These are phyloP conservation scores for Pristionchus maxplancki DNA, from an alignment of 2,888 invertebrate genomes.

Conservation along the genomic window DNA sequence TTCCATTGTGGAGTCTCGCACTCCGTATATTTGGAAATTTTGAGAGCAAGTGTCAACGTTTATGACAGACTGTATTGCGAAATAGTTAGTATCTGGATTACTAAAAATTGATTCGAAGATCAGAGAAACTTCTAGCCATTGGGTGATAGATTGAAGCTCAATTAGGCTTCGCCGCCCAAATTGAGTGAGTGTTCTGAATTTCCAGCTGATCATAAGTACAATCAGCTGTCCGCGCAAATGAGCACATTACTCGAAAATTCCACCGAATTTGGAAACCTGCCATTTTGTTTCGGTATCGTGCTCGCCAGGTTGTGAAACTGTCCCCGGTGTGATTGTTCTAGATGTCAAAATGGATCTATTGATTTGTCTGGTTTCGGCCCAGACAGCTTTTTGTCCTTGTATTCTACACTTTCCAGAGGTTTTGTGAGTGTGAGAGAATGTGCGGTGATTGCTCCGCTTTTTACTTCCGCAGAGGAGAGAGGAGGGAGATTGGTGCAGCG, in stretches of 20 bases:
- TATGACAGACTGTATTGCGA: no score
- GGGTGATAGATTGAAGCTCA: not conserved
- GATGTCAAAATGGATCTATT: no score
- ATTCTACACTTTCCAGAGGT: not conserved
- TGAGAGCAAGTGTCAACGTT: no score
- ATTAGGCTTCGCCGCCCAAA: not conserved
- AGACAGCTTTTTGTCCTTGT: not conserved
- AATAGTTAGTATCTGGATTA: no score
- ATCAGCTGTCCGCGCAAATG: not conserved
- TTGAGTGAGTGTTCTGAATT: not conserved
- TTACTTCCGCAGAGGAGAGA: constrained; percentile 11
- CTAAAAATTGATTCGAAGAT: not conserved
- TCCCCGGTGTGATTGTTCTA: no score
- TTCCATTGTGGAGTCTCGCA: no score
- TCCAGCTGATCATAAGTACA: not conserved
- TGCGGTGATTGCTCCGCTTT: not conserved
- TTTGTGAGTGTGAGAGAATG: constrained; percentile 10
- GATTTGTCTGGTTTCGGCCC: no score
- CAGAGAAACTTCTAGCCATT: not conserved
- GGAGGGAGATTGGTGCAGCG: not conserved
- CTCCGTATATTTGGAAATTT: no score
- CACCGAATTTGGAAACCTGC: no score
- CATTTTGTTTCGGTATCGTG: no score
- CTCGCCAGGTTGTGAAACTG: no score
- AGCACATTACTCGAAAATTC: not conserved